These are phyloP conservation scores for Amphibalanus amphitrite DNA, from an alignment of 1,140 invertebrate species.

Conservation along the genomic window DNA sequence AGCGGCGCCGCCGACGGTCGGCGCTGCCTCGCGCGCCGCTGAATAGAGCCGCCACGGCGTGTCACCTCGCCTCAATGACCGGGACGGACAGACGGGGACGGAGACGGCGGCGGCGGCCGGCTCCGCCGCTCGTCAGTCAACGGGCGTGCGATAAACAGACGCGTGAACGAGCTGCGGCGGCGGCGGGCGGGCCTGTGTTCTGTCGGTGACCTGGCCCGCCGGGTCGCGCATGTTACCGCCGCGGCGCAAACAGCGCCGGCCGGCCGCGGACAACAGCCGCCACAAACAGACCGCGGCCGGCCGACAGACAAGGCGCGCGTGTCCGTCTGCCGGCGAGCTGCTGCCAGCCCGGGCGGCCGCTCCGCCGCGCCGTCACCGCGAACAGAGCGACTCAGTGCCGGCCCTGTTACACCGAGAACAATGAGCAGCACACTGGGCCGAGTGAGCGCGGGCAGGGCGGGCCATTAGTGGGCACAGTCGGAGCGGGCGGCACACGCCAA, in stretches of 20 bases:
- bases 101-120: too few species aligned
- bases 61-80: too few species aligned
- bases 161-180: too few species aligned
- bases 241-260: not conserved
- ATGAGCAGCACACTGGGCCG: not conserved
- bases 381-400: not conserved
- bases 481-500: too few species aligned
- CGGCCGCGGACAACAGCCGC: not conserved
- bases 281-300: not conserved
- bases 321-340: not conserved
- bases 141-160: not conserved
- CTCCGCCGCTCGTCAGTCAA: not conserved
- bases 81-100: too few species aligned
- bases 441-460: not conserved
- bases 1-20: too few species aligned
- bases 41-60: too few species aligned
- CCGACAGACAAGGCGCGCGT: not conserved
- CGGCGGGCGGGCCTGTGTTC: not conserved
- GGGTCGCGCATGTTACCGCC: not conserved
- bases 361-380: not conserved
- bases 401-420: not conserved
- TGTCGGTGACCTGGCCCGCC: not conserved
- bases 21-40: too few species aligned
- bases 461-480: too few species aligned
- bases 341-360: not conserved